Base-by-base conservation (phyloP, 2,888 invertebrate genomes). In the Harmothoe impar region DNA sequence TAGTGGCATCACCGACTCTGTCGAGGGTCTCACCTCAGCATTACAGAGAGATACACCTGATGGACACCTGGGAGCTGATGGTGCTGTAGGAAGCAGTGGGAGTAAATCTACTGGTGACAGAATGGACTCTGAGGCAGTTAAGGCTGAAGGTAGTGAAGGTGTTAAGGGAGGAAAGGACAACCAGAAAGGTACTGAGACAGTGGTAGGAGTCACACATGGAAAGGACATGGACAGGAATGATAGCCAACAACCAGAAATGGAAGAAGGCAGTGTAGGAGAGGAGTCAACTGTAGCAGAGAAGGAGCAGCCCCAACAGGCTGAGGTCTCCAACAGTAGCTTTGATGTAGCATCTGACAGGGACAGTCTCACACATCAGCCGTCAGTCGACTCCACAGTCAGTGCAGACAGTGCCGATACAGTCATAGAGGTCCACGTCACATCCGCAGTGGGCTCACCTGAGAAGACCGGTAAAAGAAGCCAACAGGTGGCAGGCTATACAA, bases 1-100 rank as follows among this genome's bases (percentile, higher is more conserved):
- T 31, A 23, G 51, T 33, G 77, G 52, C 52, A 90, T 90, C 31
- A 90, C 84, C 0, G 84, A 90, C n/a, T 81, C 78, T 23, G 56
- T 90, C 23, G 62, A 84, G n/a, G 90, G 78, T 0, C n/a, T 90
- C 56, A 90, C 90, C 1, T 78, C 90, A 54, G 90, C 90, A 12
- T 25, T 90, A 20, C 31, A 77, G 77, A n/a, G 17, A 25, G 84
- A n/a, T 31, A 20, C 43, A 0, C 17, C n/a, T 5, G 35, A 3
- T 3, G 35, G 20, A 29, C 1, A 29, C 3, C 3, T 15, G 20
- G 31, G 35, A 20, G 25, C 3, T 78, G 62, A 62, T n/a, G 62
- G 62, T 5, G 20, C 1, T 3, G 3, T 3, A 3, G 12, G 12
- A 12, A 20, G 20, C 3, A 10, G 3, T 43, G 43, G 43, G 10